Evolutionary conservation across 2,113 vertebrate genomes (phyloP), one percentile per base, ranked within the genome.

Genomic region (Elephantulus edwardii): DNA sequence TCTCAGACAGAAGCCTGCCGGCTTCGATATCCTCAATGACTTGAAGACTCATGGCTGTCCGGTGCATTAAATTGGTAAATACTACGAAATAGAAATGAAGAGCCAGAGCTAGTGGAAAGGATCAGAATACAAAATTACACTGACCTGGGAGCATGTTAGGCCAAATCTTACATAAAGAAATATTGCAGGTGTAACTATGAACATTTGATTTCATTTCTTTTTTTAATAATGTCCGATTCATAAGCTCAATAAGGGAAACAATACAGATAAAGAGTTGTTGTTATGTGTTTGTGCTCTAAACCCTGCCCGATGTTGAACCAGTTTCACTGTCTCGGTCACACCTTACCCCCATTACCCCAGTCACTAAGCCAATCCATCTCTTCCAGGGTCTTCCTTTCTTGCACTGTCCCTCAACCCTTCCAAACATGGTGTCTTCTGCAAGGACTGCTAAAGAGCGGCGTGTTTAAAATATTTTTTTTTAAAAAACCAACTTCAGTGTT

Each of bases 81-180:
- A 35, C 44, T 35, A 58, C 24, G 30, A 90, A 35, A 16, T 52
- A 81, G 24, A 9, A 58, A 85, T 62, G 38, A 82, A 78, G 6
- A 88, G 20, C 38, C 30, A 58, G 8, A 70, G 35, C 5, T 78
- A 16, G 38, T 28, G 70, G 11, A 56, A 86, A 92, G 8, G 11
- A 46, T 77, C 19, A 90, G 5, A 56, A 48, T 72, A 54, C 44
- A 92, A 93, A 89, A 66, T 70, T 68, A 84, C 81, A 78, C 3
- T 42, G 62, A 70, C 12, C 11, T 70, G 52, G 50, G n/a, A 62
- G 87, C 87, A 76, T 2, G 52, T 84, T 40, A 87, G 26, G 35
- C 44, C 30, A 52, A 83, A 70, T 78, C 8, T 42, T 62, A 58
- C 0, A 33, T 46, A 35, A 84, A 84, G 70, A 94, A 91, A 38